Conservation (phyloP, 2,797 vertebrate species). For the Sebastes nivosus region DNA sequence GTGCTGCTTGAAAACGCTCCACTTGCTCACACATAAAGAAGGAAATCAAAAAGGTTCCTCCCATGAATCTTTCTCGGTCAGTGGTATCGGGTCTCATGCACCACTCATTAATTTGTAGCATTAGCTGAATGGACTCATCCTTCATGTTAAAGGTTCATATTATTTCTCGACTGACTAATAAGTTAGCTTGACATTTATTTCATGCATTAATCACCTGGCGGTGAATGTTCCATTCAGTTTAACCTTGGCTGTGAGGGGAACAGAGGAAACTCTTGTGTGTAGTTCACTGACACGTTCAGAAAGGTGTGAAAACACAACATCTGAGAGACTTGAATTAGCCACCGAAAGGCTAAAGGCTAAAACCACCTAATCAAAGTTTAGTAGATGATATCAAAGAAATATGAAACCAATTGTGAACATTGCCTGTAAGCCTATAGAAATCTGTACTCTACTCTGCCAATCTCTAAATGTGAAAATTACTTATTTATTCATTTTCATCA, state of each 20-base stretch:
- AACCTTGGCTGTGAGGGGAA: conserved; percentile 62
- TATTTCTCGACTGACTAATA: conserved; percentile 63
- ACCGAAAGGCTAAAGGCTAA: neutral
- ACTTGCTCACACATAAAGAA: neutral
- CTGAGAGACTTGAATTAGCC: neutral
- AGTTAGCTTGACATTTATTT: conserved; percentile 63
- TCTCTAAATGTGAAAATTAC: neutral
- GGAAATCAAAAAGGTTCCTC: neutral
- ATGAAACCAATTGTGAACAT: neutral
- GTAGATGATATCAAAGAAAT: neutral
- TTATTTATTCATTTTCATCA: neutral
- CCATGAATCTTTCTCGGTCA: conserved; percentile 22
- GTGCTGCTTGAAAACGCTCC: neutral
- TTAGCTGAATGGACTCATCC: conserved; percentile 56
- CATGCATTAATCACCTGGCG: conserved; percentile 56
- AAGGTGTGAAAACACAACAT: neutral
- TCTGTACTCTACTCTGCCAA: neutral
- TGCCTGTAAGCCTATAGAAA: neutral
- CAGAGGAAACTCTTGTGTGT: conserved; percentile 6
- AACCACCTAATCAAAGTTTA: neutral
- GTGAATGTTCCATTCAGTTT: conserved; percentile 54
- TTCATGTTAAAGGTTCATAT: conserved; percentile 68
- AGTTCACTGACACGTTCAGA: neutral
- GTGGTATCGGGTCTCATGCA: neutral
- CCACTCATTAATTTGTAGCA: conserved; percentile 49